These are phyloP conservation scores for Pipra filicauda DNA, from an alignment of 2,113 vertebrate species.

Conservation along the genomic window DNA sequence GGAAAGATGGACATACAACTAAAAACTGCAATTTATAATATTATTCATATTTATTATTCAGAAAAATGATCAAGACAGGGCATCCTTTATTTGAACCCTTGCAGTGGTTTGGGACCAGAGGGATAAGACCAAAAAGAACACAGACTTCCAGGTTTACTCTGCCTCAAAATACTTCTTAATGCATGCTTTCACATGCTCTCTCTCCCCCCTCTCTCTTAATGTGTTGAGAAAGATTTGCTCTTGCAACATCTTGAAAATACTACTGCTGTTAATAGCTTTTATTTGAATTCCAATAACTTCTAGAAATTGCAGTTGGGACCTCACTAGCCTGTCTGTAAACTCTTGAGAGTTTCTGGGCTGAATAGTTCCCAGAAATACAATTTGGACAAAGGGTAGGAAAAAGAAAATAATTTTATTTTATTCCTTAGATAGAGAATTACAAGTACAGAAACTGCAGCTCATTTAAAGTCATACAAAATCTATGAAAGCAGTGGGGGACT, in stretches of 20 bases:
- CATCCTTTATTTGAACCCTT: background rate
- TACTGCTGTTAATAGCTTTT: background rate
- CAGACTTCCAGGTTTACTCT: background rate
- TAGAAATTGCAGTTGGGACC: background rate
- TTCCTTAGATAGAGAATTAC: background rate
- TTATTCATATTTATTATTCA: background rate
- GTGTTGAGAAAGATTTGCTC: background rate
- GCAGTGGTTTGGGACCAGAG: background rate
- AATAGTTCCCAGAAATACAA: slow-evolving; percentile 6
- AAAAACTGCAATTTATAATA: background rate
- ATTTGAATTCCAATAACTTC: background rate
- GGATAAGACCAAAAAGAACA: background rate
- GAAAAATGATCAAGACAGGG: background rate
- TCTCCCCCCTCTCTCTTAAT: background rate
- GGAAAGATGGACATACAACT: background rate
- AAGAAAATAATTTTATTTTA: background rate
- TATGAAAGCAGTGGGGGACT: background rate
- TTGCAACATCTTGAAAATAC: background rate
- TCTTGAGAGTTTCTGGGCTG: background rate
- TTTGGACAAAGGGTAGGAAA: background rate
- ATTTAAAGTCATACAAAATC: background rate
- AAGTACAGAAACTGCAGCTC: background rate
- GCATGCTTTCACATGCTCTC: background rate
- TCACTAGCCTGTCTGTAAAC: background rate
- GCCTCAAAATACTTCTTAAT: background rate